A percentile compares a stretch with the other conserved stretches of the same genome.
These are phyloP conservation scores for Andrena chrysosceles DNA, from an alignment of 2,888 invertebrate genomes.

Conservation along the genomic window DNA sequence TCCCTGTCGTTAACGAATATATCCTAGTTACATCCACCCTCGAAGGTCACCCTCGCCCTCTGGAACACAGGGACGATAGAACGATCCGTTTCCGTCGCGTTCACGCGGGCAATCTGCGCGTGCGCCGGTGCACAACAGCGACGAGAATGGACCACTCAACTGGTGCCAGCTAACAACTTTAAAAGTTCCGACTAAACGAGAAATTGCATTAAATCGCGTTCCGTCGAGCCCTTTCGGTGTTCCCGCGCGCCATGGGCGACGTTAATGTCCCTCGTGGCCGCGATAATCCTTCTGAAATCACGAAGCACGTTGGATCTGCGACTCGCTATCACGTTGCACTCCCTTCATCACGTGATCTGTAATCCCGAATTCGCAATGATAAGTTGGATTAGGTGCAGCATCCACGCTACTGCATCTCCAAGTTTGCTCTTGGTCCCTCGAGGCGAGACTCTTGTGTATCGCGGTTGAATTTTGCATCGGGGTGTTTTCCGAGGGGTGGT, in stretches of 20 bases:
- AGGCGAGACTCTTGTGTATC: not conserved
- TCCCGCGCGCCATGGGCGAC: slow-evolving; percentile 10
- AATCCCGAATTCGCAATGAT: not conserved
- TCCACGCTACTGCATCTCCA: not conserved
- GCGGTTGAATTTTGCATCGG: not conserved
- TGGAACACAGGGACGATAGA: slow-evolving; percentile 1
- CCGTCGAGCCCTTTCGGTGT: slow-evolving; percentile 57
- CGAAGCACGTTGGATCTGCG: not conserved
- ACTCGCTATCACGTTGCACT: too few relatives aligned
- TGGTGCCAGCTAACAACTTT: slow-evolving; percentile 73
- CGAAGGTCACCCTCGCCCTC: not conserved
- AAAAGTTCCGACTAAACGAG: slow-evolving; percentile 72
- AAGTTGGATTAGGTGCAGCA: not conserved
- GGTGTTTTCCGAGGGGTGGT: not conserved
- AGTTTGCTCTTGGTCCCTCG: not conserved
- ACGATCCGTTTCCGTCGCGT: slow-evolving; percentile 8
- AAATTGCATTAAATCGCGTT: slow-evolving; percentile 75
- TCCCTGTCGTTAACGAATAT: too few relatives aligned
- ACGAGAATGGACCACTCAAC: slow-evolving; percentile 63
- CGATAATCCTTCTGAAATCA: slow-evolving; percentile 40
- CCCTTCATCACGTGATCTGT: not conserved
- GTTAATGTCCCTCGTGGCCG: slow-evolving; percentile 43
- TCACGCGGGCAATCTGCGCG: slow-evolving; percentile 40
- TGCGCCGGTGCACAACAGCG: slow-evolving; percentile 44
- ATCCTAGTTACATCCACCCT: not conserved